Evolutionary conservation across 2,888 invertebrate genomes (phyloP).

Genomic region (Brassicogethes aeneus): DNA sequence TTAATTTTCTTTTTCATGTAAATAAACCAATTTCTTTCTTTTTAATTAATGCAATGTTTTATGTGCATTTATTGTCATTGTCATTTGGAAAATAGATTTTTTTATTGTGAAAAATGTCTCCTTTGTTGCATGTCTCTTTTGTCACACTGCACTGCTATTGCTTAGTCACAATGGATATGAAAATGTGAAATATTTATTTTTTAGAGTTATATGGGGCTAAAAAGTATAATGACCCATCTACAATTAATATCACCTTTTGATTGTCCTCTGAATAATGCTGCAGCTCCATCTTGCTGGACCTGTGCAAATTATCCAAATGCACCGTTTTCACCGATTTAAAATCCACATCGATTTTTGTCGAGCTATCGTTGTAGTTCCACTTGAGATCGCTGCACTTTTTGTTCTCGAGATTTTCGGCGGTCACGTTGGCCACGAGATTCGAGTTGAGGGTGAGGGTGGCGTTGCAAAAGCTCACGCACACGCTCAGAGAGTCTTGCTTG

Average conservation of each 20-base stretch:
- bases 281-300: slow-evolving; percentile 75
- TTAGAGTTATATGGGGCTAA: too few relatives aligned
- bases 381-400: slow-evolving; percentile 60
- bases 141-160: too few relatives aligned
- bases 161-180: too few relatives aligned
- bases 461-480: slow-evolving; percentile 71
- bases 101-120: too few relatives aligned
- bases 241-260: slow-evolving; percentile 49
- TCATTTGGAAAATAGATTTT: too few relatives aligned
- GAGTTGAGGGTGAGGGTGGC: slow-evolving; percentile 54
- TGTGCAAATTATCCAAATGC: slow-evolving; percentile 45
- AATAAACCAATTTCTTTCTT: too few relatives aligned
- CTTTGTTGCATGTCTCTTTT: too few relatives aligned
- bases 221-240: too few relatives aligned
- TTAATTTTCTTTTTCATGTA: too few relatives aligned
- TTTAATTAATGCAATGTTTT: too few relatives aligned
- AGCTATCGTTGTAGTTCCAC: slow-evolving; percentile 43
- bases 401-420: slow-evolving; percentile 48
- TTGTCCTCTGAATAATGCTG: slow-evolving; percentile 62
- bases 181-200: too few relatives aligned
- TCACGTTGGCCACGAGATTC: slow-evolving; percentile 43
- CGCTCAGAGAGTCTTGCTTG: slow-evolving; percentile 68
- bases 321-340: slow-evolving; percentile 40
- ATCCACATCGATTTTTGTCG: slow-evolving; percentile 37
- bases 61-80: too few relatives aligned